Evolutionary conservation across 2,888 invertebrate species (phyloP).

Genomic region (Exocentrus adspersus): DNA sequence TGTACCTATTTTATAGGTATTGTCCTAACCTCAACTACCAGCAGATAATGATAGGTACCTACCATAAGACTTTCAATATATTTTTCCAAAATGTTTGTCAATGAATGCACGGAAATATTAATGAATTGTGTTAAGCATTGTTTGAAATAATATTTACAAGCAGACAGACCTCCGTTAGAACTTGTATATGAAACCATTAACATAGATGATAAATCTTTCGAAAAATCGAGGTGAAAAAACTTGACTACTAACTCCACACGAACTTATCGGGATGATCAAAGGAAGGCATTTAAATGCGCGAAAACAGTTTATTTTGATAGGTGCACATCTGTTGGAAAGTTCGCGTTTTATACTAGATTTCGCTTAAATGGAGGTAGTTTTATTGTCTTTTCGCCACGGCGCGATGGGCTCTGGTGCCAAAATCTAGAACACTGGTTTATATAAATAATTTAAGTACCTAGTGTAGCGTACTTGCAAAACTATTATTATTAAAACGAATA

Average conservation of each 20-base stretch:
- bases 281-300: constrained; percentile 7
- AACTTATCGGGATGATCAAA: constrained; percentile 13
- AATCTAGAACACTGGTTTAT: too few relatives aligned
- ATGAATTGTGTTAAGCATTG: too few relatives aligned
- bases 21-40: too few relatives aligned
- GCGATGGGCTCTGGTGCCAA: background rate
- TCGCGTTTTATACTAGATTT: constrained; percentile 9
- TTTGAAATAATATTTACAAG: constrained; percentile 5
- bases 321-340: background rate
- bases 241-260: background rate
- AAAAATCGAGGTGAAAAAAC: background rate
- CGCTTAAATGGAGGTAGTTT: constrained; percentile 14
- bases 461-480: too few relatives aligned
- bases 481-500: too few relatives aligned
- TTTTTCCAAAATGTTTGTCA: too few relatives aligned
- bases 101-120: too few relatives aligned
- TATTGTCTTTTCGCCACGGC: constrained; percentile 11
- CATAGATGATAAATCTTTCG: constrained; percentile 19
- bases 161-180: too few relatives aligned
- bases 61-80: too few relatives aligned
- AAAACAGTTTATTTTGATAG: constrained; percentile 18
- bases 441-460: too few relatives aligned
- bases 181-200: constrained; percentile 19
- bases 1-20: too few relatives aligned
- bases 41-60: too few relatives aligned